These are phyloP conservation scores for Mesorhabditis belari DNA, from an alignment of 2,888 invertebrate species.

Conservation along the genomic window DNA sequence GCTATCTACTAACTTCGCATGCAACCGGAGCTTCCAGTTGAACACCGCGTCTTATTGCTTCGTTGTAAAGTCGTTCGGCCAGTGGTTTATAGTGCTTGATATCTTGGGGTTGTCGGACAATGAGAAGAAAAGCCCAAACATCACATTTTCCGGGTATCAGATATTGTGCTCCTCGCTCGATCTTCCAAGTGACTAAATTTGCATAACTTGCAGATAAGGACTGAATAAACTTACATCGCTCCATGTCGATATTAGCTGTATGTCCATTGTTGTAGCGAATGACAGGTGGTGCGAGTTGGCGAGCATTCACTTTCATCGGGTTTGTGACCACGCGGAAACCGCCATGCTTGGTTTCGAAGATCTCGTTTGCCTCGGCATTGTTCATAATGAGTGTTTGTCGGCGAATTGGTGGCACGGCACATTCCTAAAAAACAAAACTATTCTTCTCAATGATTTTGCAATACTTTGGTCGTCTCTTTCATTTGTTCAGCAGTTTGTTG, in stretches of 20 bases:
- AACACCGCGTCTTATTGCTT: no score
- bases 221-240: no score
- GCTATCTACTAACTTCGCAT: no score
- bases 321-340: neutral
- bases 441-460: neutral
- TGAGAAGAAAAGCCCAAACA: no score
- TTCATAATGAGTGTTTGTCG: conserved; percentile 11
- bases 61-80: no score
- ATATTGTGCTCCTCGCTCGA: no score
- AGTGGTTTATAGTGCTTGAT: no score
- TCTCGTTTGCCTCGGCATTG: conserved; percentile 1
- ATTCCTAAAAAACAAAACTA: conserved; percentile 4
- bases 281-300: neutral
- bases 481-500: conserved; percentile 22
- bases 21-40: no score
- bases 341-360: neutral
- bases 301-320: neutral
- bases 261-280: neutral
- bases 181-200: no score
- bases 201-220: no score
- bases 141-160: no score
- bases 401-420: conserved; percentile 14
- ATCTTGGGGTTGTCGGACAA: no score
- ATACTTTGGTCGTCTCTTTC: conserved; percentile 17
- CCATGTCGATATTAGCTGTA: neutral